Percentiles rank a stretch among this genome's conserved stretches.
phyloP scores from a whole-genome alignment of 1,140 invertebrate genomes.

The Drosophila repleta region DNA sequence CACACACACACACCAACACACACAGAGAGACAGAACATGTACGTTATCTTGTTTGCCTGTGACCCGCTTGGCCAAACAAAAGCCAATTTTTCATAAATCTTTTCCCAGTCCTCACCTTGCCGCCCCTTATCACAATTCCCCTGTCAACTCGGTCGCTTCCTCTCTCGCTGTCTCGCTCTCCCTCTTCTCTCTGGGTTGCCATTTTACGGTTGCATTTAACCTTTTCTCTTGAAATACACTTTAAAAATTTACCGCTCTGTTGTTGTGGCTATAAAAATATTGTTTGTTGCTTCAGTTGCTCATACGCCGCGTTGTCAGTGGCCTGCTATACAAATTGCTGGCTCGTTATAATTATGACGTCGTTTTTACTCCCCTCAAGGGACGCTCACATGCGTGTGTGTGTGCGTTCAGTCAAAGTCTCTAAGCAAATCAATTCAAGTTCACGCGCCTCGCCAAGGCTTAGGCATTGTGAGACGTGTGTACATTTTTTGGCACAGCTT shows the following conservation, averaged over 20 bases:
- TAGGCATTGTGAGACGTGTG: constrained; percentile 57
- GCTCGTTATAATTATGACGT: constrained; percentile 81
- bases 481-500: constrained; percentile 54
- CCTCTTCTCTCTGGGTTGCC: constrained; percentile 7
- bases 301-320: constrained; percentile 66
- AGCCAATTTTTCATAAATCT: constrained; percentile 81
- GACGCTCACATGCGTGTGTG: constrained; percentile 20
- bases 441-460: constrained; percentile 66
- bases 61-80: constrained; percentile 72
- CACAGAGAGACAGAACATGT: constrained; percentile 1
- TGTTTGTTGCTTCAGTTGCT: constrained; percentile 51
- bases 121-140: constrained; percentile 29
- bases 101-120: constrained; percentile 31
- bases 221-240: constrained; percentile 67
- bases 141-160: constrained; percentile 4
- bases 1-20: constrained; percentile 27
- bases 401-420: constrained; percentile 22
- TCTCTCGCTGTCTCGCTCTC: not conserved
- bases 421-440: constrained; percentile 78
- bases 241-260: constrained; percentile 71
- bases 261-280: constrained; percentile 66
- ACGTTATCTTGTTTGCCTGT: constrained; percentile 70
- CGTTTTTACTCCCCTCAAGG: constrained; percentile 64
- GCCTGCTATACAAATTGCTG: constrained; percentile 59
- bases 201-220: constrained; percentile 78